Evolutionary conservation across 2,888 invertebrate genomes (phyloP), one percentile per base, ranked within the genome.

Genomic region (Cataglyphis rosenhaueri): DNA sequence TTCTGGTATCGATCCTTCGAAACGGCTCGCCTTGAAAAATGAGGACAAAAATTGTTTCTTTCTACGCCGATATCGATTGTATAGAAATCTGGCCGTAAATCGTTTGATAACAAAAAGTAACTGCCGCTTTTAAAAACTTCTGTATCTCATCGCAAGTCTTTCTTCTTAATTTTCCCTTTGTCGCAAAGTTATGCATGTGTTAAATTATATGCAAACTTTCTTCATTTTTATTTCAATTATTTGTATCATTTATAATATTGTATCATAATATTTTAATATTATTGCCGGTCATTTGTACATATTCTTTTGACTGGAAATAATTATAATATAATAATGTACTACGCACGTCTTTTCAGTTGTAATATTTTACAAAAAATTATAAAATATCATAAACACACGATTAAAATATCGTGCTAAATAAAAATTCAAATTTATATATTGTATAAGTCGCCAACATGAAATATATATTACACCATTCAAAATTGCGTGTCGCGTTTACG

Each of bases 1-100:
- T 64, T 74, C 44, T 52, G 32, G 25, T 76, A 85, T 85, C 82
- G 85, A 85, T 85, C 66, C 57, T 57, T 38, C 3, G 71, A 75
- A 73, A 64, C 29, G 12, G 55, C 70, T 76, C 66, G 62, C 35
- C 62, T 57, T 38, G 21, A 32, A 61, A 79, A 70, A 70, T 25
- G 1, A 44, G 35, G 12, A 21, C 48, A 35, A 70, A 79, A 78
- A 59, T 70, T 79, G 48, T 61, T 78, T 59, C 15, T 41, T 57
- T 76, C 65, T 25, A 57, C 29, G 25, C 38, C 25, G 9, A 18
- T 41, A 68, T 32, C 25, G 44, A 41, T 32, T 10, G 18, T 5
- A 32, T 32, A 12, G 38, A 59, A 61, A 44, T 48, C 57, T 35
- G 12, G 1, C 35, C 8, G 59, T 48, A n/a, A 70, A 79, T 48